Base-by-base conservation (phyloP, 2,888 invertebrate species). In the Cenopis cana region DNA sequence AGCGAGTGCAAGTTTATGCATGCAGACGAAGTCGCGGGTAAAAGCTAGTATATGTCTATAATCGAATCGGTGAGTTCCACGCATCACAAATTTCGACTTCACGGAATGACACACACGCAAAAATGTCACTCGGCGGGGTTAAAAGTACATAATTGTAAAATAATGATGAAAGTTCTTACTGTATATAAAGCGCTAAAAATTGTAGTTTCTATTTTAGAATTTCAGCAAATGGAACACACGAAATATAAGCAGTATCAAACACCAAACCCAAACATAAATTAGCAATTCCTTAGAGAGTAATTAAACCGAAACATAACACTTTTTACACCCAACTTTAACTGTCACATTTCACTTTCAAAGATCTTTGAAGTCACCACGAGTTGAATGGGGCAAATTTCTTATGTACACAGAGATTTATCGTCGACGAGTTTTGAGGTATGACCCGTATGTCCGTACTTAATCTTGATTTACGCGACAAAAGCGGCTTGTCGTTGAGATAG, bases 401-500 rank as follows among this genome's bases (percentile, higher is more conserved):
- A 82, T 82, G 87, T 86, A 87, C 85, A 82, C 81, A 80, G 85
- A 90, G 91, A 92, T 92, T 91, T 92, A 91, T 87, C 56, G 82
- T 73, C 76, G 89, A 89, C 89, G 85, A 76, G 80, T 87, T 89
- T 87, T 90, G 89, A 90, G 85, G 86, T 85, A 90, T 84, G 82
- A 86, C 85, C 84, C 86, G 86, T 88, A 85, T 88, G 87, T 75
- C 82, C 68, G 82, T 81, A 87, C 85, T 91, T 87, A 87, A 90
- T 91, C 92, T 90, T 91, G 91, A 92, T 91, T 91, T 89, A 91
- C 83, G 83, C 78, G 88, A 85, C 88, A 79, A 85, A 83, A 83
- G 84, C 83, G 82, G 83, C 82, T 85, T 86, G 89, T 85, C 85
- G 77, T 79, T 82, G 77, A 84, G 83, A 83, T 82, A 85, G 81